Evolutionary conservation across 2,113 vertebrate genomes (phyloP).

Genomic region (Etia nguti): DNA sequence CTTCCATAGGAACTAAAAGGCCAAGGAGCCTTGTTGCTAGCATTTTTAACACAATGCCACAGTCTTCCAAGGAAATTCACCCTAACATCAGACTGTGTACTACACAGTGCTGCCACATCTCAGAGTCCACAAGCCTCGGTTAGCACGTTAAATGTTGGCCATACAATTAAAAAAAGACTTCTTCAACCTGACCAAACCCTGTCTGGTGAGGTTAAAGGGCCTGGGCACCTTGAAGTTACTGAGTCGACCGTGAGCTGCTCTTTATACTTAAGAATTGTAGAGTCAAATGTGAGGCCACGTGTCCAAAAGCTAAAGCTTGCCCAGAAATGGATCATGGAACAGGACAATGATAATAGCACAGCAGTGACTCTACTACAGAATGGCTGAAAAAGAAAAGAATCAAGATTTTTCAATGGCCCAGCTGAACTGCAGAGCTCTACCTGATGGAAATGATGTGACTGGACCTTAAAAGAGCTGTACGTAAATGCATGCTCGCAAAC

Average conservation of each 20-base stretch:
- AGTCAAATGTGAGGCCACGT: fast-evolving
- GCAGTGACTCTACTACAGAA: fast-evolving
- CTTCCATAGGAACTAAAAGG: not conserved
- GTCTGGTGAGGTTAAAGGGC: no score
- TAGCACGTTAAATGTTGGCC: not conserved
- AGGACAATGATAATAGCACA: not conserved
- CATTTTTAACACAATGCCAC: not conserved
- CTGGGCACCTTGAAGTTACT: not conserved
- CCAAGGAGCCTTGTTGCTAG: not conserved
- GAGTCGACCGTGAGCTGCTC: not conserved
- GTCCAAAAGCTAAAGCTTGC: not conserved
- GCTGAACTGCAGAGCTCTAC: not conserved
- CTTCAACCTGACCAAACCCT: not conserved
- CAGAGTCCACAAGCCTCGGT: fast-evolving
- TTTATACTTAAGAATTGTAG: no score
- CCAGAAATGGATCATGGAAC: not conserved
- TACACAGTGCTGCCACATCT: not conserved
- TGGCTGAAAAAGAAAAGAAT: not conserved
- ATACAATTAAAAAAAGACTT: not conserved
- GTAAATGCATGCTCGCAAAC: not conserved
- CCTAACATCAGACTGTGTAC: not conserved
- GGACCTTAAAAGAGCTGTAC: not conserved
- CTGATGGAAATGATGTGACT: not conserved
- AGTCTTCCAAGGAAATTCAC: not conserved
- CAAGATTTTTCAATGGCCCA: not conserved